A percentile compares a stretch with the other conserved stretches of the same genome.
Conservation (phyloP, 2,113 vertebrate genomes). For the Himantopus leucocephalus region DNA sequence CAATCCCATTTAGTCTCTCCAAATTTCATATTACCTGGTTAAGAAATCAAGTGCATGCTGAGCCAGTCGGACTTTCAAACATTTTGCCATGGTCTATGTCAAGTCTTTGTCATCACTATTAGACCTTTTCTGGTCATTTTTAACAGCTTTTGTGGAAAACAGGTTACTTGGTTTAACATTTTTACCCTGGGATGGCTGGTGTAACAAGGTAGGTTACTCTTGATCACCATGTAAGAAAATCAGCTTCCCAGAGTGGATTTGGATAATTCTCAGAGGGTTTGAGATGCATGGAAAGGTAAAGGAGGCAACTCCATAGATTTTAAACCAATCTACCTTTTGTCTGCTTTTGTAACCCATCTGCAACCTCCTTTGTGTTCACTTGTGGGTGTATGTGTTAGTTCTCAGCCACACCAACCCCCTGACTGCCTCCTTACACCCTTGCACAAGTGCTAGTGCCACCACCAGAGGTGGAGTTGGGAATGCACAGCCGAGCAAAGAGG, state of each 20-base stretch:
- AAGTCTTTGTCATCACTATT: neutral
- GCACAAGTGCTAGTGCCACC: neutral
- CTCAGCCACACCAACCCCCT: neutral
- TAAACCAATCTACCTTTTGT: neutral
- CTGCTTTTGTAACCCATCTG: neutral
- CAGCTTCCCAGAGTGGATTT: neutral
- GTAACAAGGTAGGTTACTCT: neutral
- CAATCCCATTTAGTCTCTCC: neutral
- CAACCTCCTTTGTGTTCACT: neutral
- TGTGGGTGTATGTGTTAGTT: neutral
- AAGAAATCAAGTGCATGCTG: neutral
- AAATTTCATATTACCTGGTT: neutral
- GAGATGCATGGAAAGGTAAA: neutral
- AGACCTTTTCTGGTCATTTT: neutral
- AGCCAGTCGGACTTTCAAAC: neutral
- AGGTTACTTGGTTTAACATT: neutral
- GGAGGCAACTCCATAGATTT: neutral
- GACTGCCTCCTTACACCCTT: neutral
- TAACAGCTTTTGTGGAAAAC: neutral
- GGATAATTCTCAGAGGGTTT: neutral
- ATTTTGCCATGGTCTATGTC: neutral
- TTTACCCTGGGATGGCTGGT: neutral
- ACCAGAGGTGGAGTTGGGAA: too few species aligned
- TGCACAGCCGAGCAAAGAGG: neutral
- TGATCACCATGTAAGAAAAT: neutral